Base-by-base conservation (phyloP, 2,113 vertebrate genomes). In the Hymenochirus boettgeri region DNA sequence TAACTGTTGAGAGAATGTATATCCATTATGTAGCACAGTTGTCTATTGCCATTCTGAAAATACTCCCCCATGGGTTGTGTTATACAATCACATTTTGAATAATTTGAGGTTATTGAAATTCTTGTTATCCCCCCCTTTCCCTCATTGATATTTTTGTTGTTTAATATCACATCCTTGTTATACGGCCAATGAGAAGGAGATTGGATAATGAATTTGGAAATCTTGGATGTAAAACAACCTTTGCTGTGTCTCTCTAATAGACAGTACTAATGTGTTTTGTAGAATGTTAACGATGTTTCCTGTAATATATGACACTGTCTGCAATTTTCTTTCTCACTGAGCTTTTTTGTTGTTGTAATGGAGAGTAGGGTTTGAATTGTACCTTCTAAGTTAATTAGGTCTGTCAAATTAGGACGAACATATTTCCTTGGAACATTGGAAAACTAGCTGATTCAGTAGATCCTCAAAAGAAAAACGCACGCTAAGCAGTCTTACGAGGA, bases 401-500 rank as follows among this genome's bases (percentile, higher is more conserved):
- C 55, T 58, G 63, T 55, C 54, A 58, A 66, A 51, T 66, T 66
- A 66, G 46, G 15, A 27, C 55, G 15, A 23, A 48, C 23, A 23
- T 57, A 19, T 64, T 54, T 47, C 13, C 39, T 39, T 33, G 26
- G 46, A 65, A 65, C 53, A 57, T 50, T 37, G 22, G 35, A 26
- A 62, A 58, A 52, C 46, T 51, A 66, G 55, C 64, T 66, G 64
- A 58, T 58, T 57, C 46, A 58, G 55, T 19, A 59, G 64, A 58
- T 55, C 58, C 59, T 58, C 64, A 47, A 45, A n/a, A 18, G 17
- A 42, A 59, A 57, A 59, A 57, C 22, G 29, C 56, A 19, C 35
- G 37, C 56, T 67, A 67, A 67, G 57, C 64, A 67, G 37, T 67
- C 64, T 56, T 46, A 42, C 56, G 2, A 56, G 54, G 56, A 67